These are phyloP conservation scores for Toxostoma redivivum DNA, from an alignment of 2,113 vertebrate genomes.

Conservation along the genomic window DNA sequence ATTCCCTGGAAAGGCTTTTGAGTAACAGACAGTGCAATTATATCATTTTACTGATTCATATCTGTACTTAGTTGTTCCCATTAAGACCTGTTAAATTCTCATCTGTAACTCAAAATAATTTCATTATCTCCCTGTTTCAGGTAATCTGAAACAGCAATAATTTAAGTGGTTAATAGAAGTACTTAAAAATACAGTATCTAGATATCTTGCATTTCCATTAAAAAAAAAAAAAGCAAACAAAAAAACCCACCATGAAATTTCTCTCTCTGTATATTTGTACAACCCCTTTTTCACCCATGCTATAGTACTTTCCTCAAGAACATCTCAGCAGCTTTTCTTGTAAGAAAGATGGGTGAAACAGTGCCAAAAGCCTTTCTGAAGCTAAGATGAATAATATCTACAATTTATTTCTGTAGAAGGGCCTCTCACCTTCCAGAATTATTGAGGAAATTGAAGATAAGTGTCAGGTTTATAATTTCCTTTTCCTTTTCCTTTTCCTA, in stretches of 20 bases:
- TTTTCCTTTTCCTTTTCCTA: background rate
- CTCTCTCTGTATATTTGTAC: background rate
- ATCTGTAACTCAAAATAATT: background rate
- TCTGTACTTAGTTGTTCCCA: background rate
- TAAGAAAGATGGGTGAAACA: background rate
- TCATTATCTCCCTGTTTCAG: background rate
- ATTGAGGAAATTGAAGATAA: background rate
- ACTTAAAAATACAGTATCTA: background rate
- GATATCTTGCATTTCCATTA: background rate
- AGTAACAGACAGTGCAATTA: background rate
- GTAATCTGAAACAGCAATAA: background rate
- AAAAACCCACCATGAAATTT: background rate
- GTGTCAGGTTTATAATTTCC: background rate
- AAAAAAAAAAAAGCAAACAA: background rate
- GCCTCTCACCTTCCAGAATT: background rate
- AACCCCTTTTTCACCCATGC: background rate
- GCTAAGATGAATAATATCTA: background rate
- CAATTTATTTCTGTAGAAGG: background rate
- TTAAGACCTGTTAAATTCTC: background rate
- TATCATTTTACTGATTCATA: background rate
- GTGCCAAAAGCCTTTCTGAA: background rate
- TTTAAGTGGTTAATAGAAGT: background rate
- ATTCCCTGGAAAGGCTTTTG: background rate
- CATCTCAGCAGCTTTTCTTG: background rate
- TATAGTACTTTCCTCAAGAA: background rate